phyloP scores from a whole-genome alignment of 2,797 vertebrate species.

The Pelodytes ibericus region DNA sequence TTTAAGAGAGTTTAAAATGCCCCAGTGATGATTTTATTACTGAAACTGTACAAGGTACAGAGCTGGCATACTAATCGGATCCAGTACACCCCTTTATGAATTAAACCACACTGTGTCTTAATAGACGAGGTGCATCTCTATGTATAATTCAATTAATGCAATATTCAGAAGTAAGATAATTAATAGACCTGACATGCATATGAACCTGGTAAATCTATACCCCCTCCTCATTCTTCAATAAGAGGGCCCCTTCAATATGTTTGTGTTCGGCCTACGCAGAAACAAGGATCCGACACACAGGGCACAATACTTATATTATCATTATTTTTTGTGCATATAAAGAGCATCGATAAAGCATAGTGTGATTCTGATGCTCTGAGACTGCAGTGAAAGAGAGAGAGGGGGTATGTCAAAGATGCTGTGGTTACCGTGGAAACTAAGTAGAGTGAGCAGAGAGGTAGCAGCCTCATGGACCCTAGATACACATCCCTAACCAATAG shows the following conservation, averaged over 20 bases:
- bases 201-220: not conserved
- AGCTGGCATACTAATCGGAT: too few relatives aligned
- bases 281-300: slow-evolving; percentile 2
- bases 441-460: slow-evolving; percentile 10
- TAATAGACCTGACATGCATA: not conserved
- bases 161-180: not conserved
- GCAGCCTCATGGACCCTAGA: slow-evolving; percentile 1
- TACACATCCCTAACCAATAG: slow-evolving; percentile 1
- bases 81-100: too few relatives aligned
- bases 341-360: not conserved
- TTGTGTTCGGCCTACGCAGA: not conserved
- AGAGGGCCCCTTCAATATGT: not conserved
- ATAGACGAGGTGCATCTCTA: not conserved
- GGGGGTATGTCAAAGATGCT: slow-evolving; percentile 23
- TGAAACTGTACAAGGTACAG: too few relatives aligned
- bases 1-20: too few relatives aligned
- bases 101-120: too few relatives aligned
- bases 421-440: slow-evolving; percentile 21
- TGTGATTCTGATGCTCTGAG: slow-evolving; percentile 8
- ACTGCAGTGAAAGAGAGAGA: slow-evolving; percentile 6
- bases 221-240: not conserved
- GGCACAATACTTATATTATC: not conserved
- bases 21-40: too few relatives aligned
- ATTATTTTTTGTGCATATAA: not conserved
- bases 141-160: not conserved